phyloP scores from a whole-genome alignment of 1,140 invertebrate genomes.

The Orchestia grillus region DNA sequence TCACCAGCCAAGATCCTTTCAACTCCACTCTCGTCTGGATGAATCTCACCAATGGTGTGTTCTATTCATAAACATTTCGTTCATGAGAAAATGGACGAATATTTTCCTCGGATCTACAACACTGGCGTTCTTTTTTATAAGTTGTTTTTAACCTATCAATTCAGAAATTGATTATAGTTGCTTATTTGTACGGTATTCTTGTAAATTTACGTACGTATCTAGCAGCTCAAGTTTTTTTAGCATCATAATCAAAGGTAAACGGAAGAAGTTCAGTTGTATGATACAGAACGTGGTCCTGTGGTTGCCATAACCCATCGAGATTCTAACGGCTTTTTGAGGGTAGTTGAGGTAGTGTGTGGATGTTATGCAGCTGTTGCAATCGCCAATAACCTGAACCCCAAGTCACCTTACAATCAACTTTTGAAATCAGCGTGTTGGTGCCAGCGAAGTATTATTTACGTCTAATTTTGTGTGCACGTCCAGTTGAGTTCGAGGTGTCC shows the following conservation, averaged over 20 bases:
- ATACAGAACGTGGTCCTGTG: neutral
- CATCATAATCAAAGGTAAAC: neutral
- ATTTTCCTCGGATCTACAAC: neutral
- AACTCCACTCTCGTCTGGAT: conserved; percentile 78
- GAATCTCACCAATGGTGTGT: conserved; percentile 71
- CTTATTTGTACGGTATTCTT: neutral
- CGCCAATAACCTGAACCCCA: neutral
- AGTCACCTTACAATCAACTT: neutral
- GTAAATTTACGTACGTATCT: neutral
- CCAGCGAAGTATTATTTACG: no score
- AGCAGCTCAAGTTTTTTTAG: neutral
- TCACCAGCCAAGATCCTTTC: conserved; percentile 74
- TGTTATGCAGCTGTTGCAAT: neutral
- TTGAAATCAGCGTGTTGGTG: no score
- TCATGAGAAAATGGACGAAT: neutral
- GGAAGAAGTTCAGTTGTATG: neutral
- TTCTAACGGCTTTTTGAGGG: neutral
- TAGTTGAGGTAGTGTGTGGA: neutral
- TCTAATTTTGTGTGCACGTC: conserved; percentile 64
- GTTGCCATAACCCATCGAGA: neutral
- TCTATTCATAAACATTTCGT: neutral
- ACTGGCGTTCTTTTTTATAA: neutral
- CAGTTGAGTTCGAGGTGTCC: conserved; percentile 78
- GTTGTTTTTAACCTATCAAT: neutral
- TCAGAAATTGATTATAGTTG: neutral